Percentiles rank a stretch among this genome's conserved stretches.
Conservation (phyloP, 2,797 vertebrate species). For the Anas acuta region DNA sequence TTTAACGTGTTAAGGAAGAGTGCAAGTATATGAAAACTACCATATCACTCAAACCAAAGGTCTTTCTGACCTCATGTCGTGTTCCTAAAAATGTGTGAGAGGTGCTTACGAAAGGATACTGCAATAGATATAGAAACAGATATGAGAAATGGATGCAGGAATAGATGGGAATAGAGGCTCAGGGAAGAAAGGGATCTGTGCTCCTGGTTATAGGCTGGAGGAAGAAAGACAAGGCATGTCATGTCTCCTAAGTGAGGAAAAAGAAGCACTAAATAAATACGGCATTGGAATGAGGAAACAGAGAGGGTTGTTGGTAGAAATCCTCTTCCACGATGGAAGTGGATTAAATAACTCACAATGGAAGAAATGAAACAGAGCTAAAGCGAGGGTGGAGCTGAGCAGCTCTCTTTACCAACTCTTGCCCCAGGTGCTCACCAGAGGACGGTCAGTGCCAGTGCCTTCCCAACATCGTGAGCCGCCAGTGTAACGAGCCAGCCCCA, state of each 20-base stretch:
- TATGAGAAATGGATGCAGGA: background rate
- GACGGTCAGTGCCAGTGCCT: slow-evolving; percentile 86
- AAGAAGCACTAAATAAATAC: background rate
- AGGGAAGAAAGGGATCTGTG: background rate
- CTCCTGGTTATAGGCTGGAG: background rate
- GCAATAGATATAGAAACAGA: background rate
- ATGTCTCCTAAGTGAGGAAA: background rate
- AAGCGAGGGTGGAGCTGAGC: background rate
- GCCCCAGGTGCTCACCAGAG: slow-evolving; percentile 77
- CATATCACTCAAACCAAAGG: background rate
- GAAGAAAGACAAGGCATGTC: background rate
- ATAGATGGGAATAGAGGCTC: background rate
- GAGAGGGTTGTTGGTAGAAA: no score
- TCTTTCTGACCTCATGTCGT: background rate
- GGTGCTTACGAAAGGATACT: background rate
- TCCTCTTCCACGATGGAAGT: no score
- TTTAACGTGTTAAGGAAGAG: background rate
- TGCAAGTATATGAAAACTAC: background rate
- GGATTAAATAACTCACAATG: no score
- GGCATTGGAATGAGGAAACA: background rate
- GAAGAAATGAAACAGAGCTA: background rate
- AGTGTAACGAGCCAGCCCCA: slow-evolving; percentile 81
- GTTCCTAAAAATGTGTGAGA: background rate
- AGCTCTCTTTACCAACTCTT: background rate
- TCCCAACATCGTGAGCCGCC: slow-evolving; percentile 81